Evolutionary conservation across 2,113 vertebrate genomes (phyloP).

Genomic region (Telmatochromis sp.): DNA sequence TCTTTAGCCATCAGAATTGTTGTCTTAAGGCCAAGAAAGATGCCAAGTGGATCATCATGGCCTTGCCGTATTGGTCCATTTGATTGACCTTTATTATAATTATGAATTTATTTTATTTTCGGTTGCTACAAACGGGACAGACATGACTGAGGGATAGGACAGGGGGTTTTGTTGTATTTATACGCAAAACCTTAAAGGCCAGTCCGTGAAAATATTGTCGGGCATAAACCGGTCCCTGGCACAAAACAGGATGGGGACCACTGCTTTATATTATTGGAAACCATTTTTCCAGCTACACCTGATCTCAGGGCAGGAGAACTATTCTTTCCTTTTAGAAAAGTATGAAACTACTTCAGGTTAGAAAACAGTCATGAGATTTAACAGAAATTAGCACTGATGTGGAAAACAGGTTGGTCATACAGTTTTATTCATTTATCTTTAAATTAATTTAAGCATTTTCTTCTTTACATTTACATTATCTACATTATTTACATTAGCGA

Average conservation of each 20-base stretch:
- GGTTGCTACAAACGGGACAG: too few relatives aligned
- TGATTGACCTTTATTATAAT: too few relatives aligned
- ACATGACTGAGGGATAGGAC: too few relatives aligned
- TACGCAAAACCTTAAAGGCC: neutral
- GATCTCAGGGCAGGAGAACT: neutral
- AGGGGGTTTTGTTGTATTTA: neutral
- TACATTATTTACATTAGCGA: neutral
- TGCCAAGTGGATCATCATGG: too few relatives aligned
- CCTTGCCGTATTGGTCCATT: too few relatives aligned
- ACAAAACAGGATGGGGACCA: fast-evolving
- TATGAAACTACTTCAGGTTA: neutral
- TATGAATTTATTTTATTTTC: too few relatives aligned
- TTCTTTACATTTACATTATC: neutral
- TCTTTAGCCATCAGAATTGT: too few relatives aligned
- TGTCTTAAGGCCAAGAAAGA: too few relatives aligned
- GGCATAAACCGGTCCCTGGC: neutral
- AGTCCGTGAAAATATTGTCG: neutral
- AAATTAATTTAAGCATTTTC: neutral
- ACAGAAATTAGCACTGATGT: neutral
- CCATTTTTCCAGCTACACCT: neutral
- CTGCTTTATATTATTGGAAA: neutral
- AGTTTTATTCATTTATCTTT: neutral
- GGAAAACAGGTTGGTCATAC: neutral
- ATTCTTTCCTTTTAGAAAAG: neutral
- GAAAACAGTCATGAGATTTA: neutral